A percentile compares a stretch with the other conserved stretches of the same genome.
These are phyloP conservation scores for Myotis vivesi DNA, from an alignment of 2,797 vertebrate genomes.

Conservation along the genomic window DNA sequence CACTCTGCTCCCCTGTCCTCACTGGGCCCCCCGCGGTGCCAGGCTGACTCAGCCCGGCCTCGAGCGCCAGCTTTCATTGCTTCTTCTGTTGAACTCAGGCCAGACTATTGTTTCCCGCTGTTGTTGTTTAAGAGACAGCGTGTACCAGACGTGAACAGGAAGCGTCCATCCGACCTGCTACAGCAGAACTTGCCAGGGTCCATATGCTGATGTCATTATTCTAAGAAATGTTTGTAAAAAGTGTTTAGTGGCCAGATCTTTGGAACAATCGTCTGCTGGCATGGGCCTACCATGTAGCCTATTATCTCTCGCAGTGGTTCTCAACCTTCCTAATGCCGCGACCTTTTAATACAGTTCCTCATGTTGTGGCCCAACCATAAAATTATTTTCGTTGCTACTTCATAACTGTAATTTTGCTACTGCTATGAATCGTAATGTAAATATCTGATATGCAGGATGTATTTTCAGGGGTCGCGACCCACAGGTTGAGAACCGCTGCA, in stretches of 20 bases:
- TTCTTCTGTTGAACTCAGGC: slow-evolving; percentile 77
- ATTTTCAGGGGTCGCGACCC: no score
- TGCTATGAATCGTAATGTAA: no score
- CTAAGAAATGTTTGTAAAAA: slow-evolving; percentile 69
- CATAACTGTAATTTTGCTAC: no score
- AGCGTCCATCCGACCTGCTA: slow-evolving; percentile 82
- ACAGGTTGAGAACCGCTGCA: no score
- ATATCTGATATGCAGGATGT: no score
- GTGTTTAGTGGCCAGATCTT: slow-evolving; percentile 50
- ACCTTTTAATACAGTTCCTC: no score
- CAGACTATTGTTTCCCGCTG: slow-evolving; percentile 87
- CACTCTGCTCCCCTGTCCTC: slow-evolving; percentile 50
- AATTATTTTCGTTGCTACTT: no score
- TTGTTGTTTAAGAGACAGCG: slow-evolving; percentile 87
- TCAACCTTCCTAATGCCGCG: no score
- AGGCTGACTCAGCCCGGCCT: slow-evolving; percentile 81
- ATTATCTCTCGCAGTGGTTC: neutral
- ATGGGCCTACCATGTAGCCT: neutral
- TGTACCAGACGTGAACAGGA: slow-evolving; percentile 89
- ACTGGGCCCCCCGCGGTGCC: slow-evolving; percentile 65
- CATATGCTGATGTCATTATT: slow-evolving; percentile 83
- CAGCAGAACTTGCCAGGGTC: slow-evolving; percentile 85
- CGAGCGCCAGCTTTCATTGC: slow-evolving; percentile 68
- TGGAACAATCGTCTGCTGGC: neutral
- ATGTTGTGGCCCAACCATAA: no score